Percentiles rank a stretch among this genome's conserved stretches.
Conservation (phyloP, 2,888 invertebrate genomes). For the Glaucopsyche alexis region DNA sequence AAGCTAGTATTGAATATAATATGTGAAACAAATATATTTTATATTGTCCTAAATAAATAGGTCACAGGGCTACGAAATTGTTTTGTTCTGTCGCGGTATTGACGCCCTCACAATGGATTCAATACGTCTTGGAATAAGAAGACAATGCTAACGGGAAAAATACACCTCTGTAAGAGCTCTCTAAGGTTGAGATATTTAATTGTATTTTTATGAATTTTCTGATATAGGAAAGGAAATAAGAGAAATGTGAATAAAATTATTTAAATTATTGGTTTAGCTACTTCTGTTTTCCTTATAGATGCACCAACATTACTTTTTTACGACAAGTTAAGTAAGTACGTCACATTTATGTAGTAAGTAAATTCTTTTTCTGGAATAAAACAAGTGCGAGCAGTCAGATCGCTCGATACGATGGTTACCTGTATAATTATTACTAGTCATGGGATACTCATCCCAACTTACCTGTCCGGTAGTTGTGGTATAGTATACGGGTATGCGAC, state of each 20-base stretch:
- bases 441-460: no score
- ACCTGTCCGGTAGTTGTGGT: no score
- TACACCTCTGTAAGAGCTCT: background rate
- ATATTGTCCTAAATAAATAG: conserved; percentile 13
- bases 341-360: no score
- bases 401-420: no score
- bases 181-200: conserved; percentile 4
- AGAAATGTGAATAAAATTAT: background rate
- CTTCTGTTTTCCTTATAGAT: no score
- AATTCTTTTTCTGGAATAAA: no score
- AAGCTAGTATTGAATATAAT: background rate
- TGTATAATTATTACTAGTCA: no score
- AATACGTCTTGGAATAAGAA: conserved; percentile 8
- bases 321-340: no score
- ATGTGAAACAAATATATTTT: background rate
- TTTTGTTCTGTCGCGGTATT: conserved; percentile 10
- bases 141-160: conserved; percentile 1
- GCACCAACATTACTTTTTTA: no score
- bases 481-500: no score
- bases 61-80: conserved; percentile 24
- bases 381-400: no score
- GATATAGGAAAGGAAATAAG: background rate
- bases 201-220: conserved; percentile 6
- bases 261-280: no score
- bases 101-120: conserved; percentile 10